Percentiles rank a stretch among this genome's conserved stretches.
These are phyloP conservation scores for Tetramorium parvispinum DNA, from an alignment of 1,140 invertebrate genomes.

Conservation along the genomic window DNA sequence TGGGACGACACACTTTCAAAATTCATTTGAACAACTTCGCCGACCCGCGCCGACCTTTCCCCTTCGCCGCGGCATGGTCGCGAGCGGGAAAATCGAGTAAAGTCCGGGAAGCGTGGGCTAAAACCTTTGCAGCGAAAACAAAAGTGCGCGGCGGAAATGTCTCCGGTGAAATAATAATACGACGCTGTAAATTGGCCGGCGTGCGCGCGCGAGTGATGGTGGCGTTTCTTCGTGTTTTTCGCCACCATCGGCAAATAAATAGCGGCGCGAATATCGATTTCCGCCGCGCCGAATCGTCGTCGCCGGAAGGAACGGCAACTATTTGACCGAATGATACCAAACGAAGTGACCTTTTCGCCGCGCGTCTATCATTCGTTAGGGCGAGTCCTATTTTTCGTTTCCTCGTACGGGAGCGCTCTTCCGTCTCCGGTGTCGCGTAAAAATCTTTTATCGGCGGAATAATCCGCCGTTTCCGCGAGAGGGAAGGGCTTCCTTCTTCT, in stretches of 20 bases:
- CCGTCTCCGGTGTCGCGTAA: not conserved
- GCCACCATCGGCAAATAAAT: constrained; percentile 55
- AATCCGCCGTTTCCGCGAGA: not conserved
- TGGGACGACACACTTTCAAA: not conserved
- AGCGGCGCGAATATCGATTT: constrained; percentile 56
- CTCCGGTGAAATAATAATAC: not conserved
- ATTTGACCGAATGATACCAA: not conserved
- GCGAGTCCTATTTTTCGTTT: not conserved
- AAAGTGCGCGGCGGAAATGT: constrained; percentile 10
- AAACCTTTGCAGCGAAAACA: not conserved
- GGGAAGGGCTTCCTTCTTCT: not conserved
- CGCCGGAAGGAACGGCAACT: not conserved
- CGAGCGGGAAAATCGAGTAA: not conserved
- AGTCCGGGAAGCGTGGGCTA: not conserved
- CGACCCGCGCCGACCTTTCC: not conserved
- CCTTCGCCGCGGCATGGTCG: too few relatives aligned
- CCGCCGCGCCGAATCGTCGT: not conserved
- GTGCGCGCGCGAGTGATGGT: constrained; percentile 3
- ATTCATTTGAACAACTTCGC: constrained; percentile 8
- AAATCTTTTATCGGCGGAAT: not conserved
- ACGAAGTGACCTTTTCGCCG: constrained; percentile 23
- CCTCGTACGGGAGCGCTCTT: not conserved
- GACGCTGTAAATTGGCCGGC: constrained; percentile 61
- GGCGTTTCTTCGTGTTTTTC: not conserved
- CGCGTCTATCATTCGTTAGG: constrained; percentile 2